Evolutionary conservation across 2,113 vertebrate species (phyloP), one percentile per base, ranked within the genome.

Genomic region (Peromyscus californicus): DNA sequence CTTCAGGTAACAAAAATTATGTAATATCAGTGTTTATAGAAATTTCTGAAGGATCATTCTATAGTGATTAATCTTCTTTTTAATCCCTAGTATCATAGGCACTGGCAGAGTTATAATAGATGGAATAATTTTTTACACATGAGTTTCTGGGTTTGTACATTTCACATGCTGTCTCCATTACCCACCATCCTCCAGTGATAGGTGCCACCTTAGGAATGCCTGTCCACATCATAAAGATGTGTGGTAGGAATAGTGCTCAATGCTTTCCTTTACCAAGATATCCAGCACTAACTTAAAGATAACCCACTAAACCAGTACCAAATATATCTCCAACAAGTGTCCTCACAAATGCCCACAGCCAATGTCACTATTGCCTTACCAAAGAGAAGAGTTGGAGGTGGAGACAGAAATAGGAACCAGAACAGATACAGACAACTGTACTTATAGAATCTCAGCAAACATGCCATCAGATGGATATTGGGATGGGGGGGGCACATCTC

Each of bases 51-150:
- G n/a, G 2, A 5, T 31, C 70, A 10, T 57, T 94, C 65, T 76
- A 39, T 92, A 21, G 33, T 90, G 10, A n/a, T 78, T 94, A 96
- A 90, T 83, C n/a, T 96, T 92, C 65, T 90, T 54, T 48, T n/a
- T 16, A 70, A 89, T 59, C 48, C 36, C 86, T 16, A 89, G 22
- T 74, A 57, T 67, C 17, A 39, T 39, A 31, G 57, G 33, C 8
- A 42, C 29, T 65, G 33, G 1, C 22, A 29, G 12, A 72, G 13
- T 29, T 74, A 24, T 57, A 54, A 74, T 8, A 10, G 7, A 15
- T 57, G 24, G 33, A 95, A n/a, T 12, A 83, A 82, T 21, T 86
- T 94, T 95, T 93, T 59, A 39, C 59, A 51, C 69, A 61, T 39
- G 72, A 59, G 33, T 67, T 90, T 95, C 65, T 63, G 13, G 17